Conservation (phyloP, 2,888 invertebrate genomes). For the Priocnemis perturbator region DNA sequence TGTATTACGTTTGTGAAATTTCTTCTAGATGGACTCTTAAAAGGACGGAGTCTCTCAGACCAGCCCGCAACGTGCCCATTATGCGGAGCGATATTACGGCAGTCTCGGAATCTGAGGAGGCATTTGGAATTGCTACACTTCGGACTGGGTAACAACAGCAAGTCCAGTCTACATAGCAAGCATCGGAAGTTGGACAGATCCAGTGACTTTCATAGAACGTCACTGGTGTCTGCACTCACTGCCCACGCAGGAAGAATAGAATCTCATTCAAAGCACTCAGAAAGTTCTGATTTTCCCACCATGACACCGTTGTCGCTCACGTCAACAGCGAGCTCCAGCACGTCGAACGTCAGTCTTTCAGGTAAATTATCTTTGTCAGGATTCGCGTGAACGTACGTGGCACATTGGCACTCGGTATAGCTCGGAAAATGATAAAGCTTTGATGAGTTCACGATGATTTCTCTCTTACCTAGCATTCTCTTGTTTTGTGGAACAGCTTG, state of each 20-base stretch:
- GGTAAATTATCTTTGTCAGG: conserved; percentile 45
- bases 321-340: conserved; percentile 52
- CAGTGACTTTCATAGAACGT: conserved; percentile 52
- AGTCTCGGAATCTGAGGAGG: conserved; percentile 78
- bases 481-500: neutral
- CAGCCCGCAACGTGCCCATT: conserved; percentile 79
- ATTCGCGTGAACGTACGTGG: no score
- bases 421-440: no score
- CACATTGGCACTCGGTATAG: no score
- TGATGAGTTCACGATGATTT: no score
- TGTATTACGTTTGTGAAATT: neutral
- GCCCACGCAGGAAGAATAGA: conserved; percentile 44
- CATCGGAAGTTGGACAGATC: conserved; percentile 51
- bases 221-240: conserved; percentile 47
- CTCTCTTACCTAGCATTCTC: no score
- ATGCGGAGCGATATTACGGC: conserved; percentile 78
- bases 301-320: conserved; percentile 60
- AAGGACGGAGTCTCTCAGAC: conserved; percentile 78
- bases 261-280: conserved; percentile 44
- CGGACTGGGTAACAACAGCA: conserved; percentile 61
- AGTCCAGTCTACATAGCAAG: conserved; percentile 51
- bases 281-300: conserved; percentile 55
- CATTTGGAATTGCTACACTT: conserved; percentile 76
- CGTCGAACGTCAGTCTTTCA: conserved; percentile 60
- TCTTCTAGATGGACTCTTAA: conserved; percentile 69